These are phyloP conservation scores for Rhabdomys pumilio DNA, from an alignment of 2,797 vertebrate species.

Conservation along the genomic window DNA sequence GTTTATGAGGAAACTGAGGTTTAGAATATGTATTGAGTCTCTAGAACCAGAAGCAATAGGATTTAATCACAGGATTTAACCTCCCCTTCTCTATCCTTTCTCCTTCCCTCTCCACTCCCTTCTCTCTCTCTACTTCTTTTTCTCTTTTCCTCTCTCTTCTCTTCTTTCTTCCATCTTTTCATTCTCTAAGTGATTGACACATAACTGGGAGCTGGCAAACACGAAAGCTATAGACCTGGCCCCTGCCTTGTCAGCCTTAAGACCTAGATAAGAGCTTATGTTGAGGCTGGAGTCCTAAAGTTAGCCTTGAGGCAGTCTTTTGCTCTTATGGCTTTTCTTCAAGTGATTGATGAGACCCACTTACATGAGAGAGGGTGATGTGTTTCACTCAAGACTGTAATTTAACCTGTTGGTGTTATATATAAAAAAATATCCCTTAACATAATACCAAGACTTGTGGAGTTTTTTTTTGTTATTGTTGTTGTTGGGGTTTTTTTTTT, in stretches of 20 bases:
- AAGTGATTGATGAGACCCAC: not conserved
- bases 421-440: not conserved
- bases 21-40: not conserved
- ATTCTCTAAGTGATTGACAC: not conserved
- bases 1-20: not conserved
- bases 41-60: not conserved
- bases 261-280: not conserved
- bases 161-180: no score
- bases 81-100: no score
- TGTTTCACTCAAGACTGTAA: not conserved
- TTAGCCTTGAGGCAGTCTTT: not conserved
- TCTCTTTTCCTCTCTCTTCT: not conserved
- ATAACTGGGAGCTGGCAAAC: not conserved
- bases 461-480: not conserved
- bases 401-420: not conserved
- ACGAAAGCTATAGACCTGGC: not conserved
- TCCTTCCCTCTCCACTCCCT: fast-evolving
- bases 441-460: not conserved
- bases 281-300: not conserved
- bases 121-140: not conserved
- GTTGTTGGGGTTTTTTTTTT: no score
- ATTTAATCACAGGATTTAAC: not conserved
- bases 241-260: not conserved
- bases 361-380: not conserved
- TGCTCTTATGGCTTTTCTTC: constrained; percentile 9